These are phyloP conservation scores for Oreonectes daqikongensis DNA, from an alignment of 2,797 vertebrate genomes.

Conservation along the genomic window DNA sequence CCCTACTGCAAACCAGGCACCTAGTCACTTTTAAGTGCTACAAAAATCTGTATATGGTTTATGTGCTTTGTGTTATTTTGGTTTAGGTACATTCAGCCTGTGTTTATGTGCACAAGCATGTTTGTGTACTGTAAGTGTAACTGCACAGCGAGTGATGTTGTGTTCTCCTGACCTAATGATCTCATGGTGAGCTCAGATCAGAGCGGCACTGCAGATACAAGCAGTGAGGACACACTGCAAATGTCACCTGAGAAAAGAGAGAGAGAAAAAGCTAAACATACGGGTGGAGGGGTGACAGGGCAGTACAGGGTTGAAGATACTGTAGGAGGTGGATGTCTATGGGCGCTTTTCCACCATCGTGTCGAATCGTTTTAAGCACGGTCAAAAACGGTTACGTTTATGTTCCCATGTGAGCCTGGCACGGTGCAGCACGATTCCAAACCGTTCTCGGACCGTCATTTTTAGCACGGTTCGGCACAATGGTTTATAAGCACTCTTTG, in stretches of 20 bases:
- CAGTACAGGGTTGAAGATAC: slow-evolving; percentile 5
- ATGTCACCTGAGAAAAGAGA: slow-evolving; percentile 37
- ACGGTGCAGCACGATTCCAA: too few relatives aligned
- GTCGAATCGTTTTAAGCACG: too few relatives aligned
- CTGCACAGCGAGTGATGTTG: neutral
- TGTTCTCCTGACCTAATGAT: slow-evolving; percentile 46
- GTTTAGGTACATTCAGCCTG: neutral
- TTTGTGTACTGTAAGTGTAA: slow-evolving; percentile 1
- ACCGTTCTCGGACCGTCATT: too few relatives aligned
- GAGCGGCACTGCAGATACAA: slow-evolving; percentile 36
- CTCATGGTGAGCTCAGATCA: slow-evolving; percentile 50
- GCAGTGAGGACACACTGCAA: slow-evolving; percentile 30
- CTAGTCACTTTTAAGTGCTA: neutral
- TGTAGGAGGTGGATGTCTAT: neutral
- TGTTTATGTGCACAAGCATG: neutral
- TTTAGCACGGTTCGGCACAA: too few relatives aligned
- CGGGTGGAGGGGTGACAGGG: slow-evolving; percentile 11
- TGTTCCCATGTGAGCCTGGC: too few relatives aligned
- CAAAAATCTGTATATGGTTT: neutral
- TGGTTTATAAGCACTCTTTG: too few relatives aligned
- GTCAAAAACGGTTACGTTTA: too few relatives aligned
- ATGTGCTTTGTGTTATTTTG: neutral
- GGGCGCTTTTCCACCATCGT: too few relatives aligned
- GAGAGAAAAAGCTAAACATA: slow-evolving; percentile 20
- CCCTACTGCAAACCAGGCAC: neutral